Base-by-base conservation (phyloP, 1,140 invertebrate species). In the Trigoniulus corallinus region DNA sequence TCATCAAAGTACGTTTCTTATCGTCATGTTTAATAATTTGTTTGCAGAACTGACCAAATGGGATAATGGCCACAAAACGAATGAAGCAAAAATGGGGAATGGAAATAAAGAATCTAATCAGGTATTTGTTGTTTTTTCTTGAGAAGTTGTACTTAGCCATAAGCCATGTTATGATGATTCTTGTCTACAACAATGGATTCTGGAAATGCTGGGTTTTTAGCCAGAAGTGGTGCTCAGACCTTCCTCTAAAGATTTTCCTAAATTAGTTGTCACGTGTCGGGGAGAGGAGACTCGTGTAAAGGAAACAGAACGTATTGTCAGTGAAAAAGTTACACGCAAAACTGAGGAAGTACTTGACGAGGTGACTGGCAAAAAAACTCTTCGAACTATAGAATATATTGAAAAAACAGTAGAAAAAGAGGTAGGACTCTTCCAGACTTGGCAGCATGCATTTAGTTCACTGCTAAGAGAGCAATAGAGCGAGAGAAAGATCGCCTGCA, bases 331-430 rank as follows among this genome's bases (percentile, higher is more conserved):
- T 57, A 84, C 81, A 57, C 74, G 79, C 52, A 80, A 81, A 67
- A 88, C 85, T 49, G 84, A 89, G 70, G 85, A 89, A 67, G 85
- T 83, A 69, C 67, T 84, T 58, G 86, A 87, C 69, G 83, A 86
- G 59, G 69, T 76, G 54, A 86, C 84, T 53, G 86, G 86, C 59
- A 80, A 83, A 67, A 77, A 77, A 65, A 81, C 81, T 70, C 78
- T 92, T 57, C 75, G 84, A 72, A 92, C 87, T 51, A 77, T 89
- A 66, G 84, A 89, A 76, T 84, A 87, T 73, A 81, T 88, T 72
- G 86, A 92, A 75, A 89, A 89, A 77, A 78, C 87, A 67, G 86
- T 92, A 70, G 86, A 92, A 71, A 86, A 82, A 77, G 86, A 92
- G 86, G 86, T 91, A 86, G 67, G 67, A 59, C 10, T 13, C 29